Evolutionary conservation across 2,113 vertebrate genomes (phyloP), one percentile per base, ranked within the genome.

Genomic region (Deroptyus accipitrinus): DNA sequence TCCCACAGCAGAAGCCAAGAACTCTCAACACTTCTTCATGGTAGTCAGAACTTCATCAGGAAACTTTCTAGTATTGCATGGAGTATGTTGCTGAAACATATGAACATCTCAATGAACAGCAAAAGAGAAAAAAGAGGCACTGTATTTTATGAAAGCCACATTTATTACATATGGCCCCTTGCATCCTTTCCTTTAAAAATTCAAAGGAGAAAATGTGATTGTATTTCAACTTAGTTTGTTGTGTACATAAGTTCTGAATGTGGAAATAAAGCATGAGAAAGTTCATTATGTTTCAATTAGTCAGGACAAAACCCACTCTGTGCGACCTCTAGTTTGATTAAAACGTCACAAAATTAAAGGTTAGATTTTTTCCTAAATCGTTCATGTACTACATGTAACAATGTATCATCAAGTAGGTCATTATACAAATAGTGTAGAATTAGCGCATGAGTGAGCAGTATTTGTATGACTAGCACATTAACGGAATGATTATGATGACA

Each of bases 221-320:
- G 5, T 42, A 1, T 55, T 86, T 86, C 14, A 11, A 2, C 6
- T 78, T 62, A 8, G 10, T 66, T 80, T 80, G 7, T 31, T 46
- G 14, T 14, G 13, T 42, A 27, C 4, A 4, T 23, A 46, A 2
- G 8, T 15, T 70, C 27, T 35, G 27, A 37, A 37, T 0, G 1
- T 25, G 24, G 17, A 55, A 88, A 74, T 23, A 54, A 68, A 68
- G 4, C n/a, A 35, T 0, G 0, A 76, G 30, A 86, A 83, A 77
- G 9, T 30, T 2, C 10, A 6, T 25, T 27, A 28, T 52, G 8
- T 41, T 88, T 79, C 57, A 64, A 27, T 25, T 17, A 69, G 8
- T 69, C 37, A 48, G 33, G 39, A 52, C 2, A 87, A 27, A 8
- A 30, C 33, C 4, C 16, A 39, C 13, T 11, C 61, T 76, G 20